These are phyloP conservation scores for Aphelinus atriplicis DNA, from an alignment of 1,140 invertebrate genomes.

Conservation along the genomic window DNA sequence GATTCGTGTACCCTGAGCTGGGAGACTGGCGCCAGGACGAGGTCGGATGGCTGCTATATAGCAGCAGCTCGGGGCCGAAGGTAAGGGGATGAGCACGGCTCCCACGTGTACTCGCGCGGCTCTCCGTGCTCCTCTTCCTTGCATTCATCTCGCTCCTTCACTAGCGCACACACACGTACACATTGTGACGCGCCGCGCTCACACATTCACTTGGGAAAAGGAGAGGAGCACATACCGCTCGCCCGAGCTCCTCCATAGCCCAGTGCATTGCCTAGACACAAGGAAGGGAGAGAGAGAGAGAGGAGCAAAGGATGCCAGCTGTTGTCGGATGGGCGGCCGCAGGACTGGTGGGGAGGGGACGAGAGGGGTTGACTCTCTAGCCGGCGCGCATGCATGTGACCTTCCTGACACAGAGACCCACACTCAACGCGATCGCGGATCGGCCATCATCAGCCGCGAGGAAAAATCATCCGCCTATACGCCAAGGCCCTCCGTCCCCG, in stretches of 20 bases:
- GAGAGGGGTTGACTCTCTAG: constrained; percentile 41
- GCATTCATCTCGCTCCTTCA: constrained; percentile 14
- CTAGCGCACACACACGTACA: too few relatives aligned
- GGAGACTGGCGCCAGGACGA: constrained; percentile 59
- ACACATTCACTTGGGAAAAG: constrained; percentile 18
- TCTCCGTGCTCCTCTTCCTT: constrained; percentile 1
- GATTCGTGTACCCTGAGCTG: constrained; percentile 54
- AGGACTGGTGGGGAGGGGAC: constrained; percentile 31
- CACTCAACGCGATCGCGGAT: constrained; percentile 42
- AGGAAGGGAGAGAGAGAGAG: constrained; percentile 16
- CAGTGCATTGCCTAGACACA: background rate
- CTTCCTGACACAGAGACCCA: constrained; percentile 67
- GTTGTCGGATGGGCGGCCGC: background rate
- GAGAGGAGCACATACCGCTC: too few relatives aligned
- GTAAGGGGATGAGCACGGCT: constrained; percentile 52
- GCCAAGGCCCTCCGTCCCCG: constrained; percentile 2
- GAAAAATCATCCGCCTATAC: background rate
- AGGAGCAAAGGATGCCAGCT: constrained; percentile 21
- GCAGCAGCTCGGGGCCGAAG: constrained; percentile 36
- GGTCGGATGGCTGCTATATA: constrained; percentile 59
- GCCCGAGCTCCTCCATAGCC: too few relatives aligned
- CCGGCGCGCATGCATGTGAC: constrained; percentile 56
- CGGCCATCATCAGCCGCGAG: constrained; percentile 9
- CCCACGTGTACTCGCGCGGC: constrained; percentile 45
- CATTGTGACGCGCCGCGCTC: constrained; percentile 12